Conservation (phyloP, 2,797 vertebrate species). For the Dermochelys coriacea region DNA sequence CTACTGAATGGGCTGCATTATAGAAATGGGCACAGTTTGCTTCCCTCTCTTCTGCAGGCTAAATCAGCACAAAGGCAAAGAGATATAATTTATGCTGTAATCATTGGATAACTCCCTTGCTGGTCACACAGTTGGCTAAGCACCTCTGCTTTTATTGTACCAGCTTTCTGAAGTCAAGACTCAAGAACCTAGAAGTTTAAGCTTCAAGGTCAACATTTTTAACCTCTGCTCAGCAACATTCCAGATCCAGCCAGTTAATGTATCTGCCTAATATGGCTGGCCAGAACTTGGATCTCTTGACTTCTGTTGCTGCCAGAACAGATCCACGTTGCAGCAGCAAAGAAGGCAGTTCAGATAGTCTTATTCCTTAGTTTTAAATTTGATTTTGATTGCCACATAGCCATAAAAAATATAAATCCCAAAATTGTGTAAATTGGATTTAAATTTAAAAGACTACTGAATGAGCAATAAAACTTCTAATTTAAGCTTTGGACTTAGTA, state of each 20-base stretch:
- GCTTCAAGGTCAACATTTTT: neutral
- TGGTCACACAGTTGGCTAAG: neutral
- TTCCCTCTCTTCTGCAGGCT: neutral
- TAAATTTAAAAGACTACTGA: neutral
- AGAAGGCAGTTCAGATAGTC: neutral
- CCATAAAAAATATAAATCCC: neutral
- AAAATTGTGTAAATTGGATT: neutral
- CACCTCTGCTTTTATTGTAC: neutral
- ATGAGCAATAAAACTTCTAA: neutral
- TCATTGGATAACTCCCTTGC: neutral
- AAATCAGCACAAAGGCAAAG: neutral
- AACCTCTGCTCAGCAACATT: neutral
- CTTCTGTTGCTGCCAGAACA: neutral
- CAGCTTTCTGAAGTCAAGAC: neutral
- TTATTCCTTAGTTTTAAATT: neutral
- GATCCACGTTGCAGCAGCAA: neutral
- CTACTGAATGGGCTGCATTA: neutral
- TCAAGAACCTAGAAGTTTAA: neutral
- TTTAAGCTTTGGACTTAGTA: neutral
- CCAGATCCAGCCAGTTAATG: neutral
- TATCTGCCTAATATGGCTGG: neutral
- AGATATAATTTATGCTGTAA: neutral
- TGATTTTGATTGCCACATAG: neutral
- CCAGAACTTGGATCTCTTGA: neutral
- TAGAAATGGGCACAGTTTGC: neutral